These are phyloP conservation scores for Pipistrellus kuhlii DNA, from an alignment of 2,797 vertebrate genomes.

Conservation along the genomic window DNA sequence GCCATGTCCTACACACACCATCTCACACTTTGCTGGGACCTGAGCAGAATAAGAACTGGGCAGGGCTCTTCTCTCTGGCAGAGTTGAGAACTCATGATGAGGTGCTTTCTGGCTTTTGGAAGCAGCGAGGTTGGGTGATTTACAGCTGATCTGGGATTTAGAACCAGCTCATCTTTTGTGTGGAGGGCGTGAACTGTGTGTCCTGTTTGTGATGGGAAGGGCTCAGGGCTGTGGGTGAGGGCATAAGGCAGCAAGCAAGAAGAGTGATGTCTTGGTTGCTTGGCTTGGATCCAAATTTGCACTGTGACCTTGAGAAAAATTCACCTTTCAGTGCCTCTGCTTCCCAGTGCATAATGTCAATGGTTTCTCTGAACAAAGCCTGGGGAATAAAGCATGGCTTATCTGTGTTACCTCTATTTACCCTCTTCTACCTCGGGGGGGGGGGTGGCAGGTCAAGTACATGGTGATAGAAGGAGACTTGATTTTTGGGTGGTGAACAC, in stretches of 20 bases:
- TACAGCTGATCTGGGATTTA: slow-evolving; percentile 52
- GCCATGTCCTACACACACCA: slow-evolving; percentile 68
- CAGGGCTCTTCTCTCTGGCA: slow-evolving; percentile 60
- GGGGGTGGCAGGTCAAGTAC: no score
- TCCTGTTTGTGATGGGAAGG: background rate
- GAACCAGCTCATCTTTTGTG: slow-evolving; percentile 31
- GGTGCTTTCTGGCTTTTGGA: slow-evolving; percentile 54
- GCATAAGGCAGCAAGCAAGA: background rate
- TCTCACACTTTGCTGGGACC: slow-evolving; percentile 55
- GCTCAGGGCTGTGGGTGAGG: background rate
- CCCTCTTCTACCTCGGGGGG: background rate
- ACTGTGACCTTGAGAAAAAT: background rate
- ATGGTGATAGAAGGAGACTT: background rate
- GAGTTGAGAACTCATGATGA: slow-evolving; percentile 41
- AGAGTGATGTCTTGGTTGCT: no score
- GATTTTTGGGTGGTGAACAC: background rate
- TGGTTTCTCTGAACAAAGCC: background rate
- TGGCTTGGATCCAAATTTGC: background rate
- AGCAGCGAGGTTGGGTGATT: slow-evolving; percentile 68
- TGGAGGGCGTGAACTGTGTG: background rate
- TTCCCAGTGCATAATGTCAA: background rate
- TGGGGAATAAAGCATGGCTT: background rate
- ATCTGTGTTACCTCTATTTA: background rate
- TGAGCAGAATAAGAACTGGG: slow-evolving; percentile 47
- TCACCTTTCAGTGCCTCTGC: background rate